Percentiles rank a stretch among this genome's conserved stretches.
phyloP scores from a whole-genome alignment of 2,113 vertebrate species.

The Dermatemys mawii region DNA sequence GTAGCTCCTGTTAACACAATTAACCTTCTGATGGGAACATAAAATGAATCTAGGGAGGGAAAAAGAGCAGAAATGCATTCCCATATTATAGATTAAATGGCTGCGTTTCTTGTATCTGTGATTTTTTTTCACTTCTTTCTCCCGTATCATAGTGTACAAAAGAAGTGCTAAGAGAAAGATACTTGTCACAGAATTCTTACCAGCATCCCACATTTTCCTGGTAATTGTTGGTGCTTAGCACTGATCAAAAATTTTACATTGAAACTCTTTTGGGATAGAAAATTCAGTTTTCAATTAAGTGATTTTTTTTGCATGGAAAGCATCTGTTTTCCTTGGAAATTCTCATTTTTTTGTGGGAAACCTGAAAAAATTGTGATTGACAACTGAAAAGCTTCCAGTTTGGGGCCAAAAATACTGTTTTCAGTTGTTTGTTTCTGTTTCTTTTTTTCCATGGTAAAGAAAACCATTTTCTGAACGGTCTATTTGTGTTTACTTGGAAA shows the following conservation, averaged over 20 bases:
- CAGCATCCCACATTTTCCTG: background rate
- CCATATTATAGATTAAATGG: slow-evolving; percentile 67
- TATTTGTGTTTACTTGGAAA: background rate
- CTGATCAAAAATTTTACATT: background rate
- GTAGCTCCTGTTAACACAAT: slow-evolving; percentile 73
- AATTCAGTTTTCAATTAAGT: background rate
- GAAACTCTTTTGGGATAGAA: background rate
- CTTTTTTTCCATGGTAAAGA: background rate
- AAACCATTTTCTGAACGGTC: background rate
- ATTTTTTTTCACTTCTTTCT: slow-evolving; percentile 27
- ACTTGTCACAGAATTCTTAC: slow-evolving; percentile 19
- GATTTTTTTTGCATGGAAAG: background rate
- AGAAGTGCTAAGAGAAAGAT: slow-evolving; percentile 21
- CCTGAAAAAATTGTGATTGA: background rate
- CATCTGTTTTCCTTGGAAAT: background rate
- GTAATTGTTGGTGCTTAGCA: background rate
- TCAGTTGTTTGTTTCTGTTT: background rate
- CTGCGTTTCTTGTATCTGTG: slow-evolving; percentile 40
- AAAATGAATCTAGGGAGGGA: slow-evolving; percentile 61
- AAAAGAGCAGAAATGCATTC: slow-evolving; percentile 71
- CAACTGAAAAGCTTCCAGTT: background rate
- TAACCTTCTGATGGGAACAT: slow-evolving; percentile 73
- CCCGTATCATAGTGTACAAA: background rate
- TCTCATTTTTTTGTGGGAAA: background rate
- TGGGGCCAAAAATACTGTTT: background rate